Evolutionary conservation across 2,797 vertebrate genomes (phyloP), one percentile per base, ranked within the genome.

Genomic region (Vireo griseus): DNA sequence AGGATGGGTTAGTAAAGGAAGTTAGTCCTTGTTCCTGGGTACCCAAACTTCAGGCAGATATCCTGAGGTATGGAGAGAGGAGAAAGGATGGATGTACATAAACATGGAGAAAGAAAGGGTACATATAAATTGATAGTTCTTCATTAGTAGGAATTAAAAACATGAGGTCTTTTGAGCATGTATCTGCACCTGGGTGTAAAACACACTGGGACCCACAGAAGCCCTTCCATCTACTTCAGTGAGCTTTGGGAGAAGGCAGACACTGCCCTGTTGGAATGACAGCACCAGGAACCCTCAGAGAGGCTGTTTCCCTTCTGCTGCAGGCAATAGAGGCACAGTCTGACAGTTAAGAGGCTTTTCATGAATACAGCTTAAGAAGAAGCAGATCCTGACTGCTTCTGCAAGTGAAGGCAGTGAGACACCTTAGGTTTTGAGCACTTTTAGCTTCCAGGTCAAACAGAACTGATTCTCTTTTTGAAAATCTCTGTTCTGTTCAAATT

Each of bases 341-440:
- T 51, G 21, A 33, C 4, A 35, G 22, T 40, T 73, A 42, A 75
- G 66, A 63, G 29, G 18, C 4, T 91, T 93, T 94, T 89, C 51
- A 55, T 33, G 22, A 1, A 1, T 18, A 58, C 13, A 25, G 0
- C 45, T 62, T 83, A 75, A 94, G 75, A 89, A 95, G 57, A 87
- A 92, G 65, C 93, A 94, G 95, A 86, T 87, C 67, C 61, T 65
- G 55, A 81, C 59, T 79, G 39, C 73, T 33, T 82, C 33, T 82
- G 42, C 45, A 85, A 79, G 69, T 15, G 45, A 55, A 69, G 73
- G 50, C 59, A 80, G 33, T 11, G 31, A 85, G 63, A 69, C 71
- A 84, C 42, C 14, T 26, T 39, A 44, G 28, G 17, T 89, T 95
- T 91, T 82, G 54, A 82, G 50, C 68, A 35, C 33, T 88, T 7